Evolutionary conservation across 2,113 vertebrate genomes (phyloP).

Genomic region (Anoplopoma fimbria): DNA sequence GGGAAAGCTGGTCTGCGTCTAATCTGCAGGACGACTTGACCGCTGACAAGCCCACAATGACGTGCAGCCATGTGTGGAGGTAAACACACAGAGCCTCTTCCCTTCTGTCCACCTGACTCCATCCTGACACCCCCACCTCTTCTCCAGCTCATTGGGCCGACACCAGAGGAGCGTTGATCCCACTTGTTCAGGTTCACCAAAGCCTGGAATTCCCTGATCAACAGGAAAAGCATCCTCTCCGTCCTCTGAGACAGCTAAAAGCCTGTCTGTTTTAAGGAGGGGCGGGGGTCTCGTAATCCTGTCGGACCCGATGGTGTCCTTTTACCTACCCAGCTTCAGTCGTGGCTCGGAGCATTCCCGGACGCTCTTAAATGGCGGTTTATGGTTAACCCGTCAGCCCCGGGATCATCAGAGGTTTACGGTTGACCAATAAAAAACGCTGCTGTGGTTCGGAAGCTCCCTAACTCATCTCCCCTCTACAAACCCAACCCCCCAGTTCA

Average conservation of each 20-base stretch:
- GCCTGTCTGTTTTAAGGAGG: constrained; percentile 56
- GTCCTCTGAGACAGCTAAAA: constrained; percentile 76
- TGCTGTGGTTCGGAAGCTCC: constrained; percentile 68
- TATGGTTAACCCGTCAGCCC: constrained; percentile 65
- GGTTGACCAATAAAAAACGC: constrained; percentile 72
- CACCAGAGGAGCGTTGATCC: constrained; percentile 66
- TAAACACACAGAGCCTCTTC: constrained; percentile 63
- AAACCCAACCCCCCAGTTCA: constrained; percentile 22
- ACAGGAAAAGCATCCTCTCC: constrained; percentile 68
- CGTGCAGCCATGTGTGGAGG: constrained; percentile 66
- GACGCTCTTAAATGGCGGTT: constrained; percentile 73
- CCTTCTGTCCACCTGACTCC: constrained; percentile 39
- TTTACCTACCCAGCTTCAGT: constrained; percentile 67
- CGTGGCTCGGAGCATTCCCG: constrained; percentile 70
- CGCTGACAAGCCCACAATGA: constrained; percentile 62
- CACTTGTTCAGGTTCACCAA: constrained; percentile 81
- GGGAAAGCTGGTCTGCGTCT: constrained; percentile 32
- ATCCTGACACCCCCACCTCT: constrained; percentile 41
- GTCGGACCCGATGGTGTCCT: constrained; percentile 70
- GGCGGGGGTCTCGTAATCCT: constrained; percentile 71
- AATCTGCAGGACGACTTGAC: constrained; percentile 56
- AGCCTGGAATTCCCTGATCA: constrained; percentile 74
- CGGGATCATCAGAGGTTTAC: constrained; percentile 78
- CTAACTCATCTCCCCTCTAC: constrained; percentile 41
- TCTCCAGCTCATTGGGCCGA: constrained; percentile 40